phyloP scores from a whole-genome alignment of 2,797 vertebrate species.

The Rhodeus uyekii region DNA sequence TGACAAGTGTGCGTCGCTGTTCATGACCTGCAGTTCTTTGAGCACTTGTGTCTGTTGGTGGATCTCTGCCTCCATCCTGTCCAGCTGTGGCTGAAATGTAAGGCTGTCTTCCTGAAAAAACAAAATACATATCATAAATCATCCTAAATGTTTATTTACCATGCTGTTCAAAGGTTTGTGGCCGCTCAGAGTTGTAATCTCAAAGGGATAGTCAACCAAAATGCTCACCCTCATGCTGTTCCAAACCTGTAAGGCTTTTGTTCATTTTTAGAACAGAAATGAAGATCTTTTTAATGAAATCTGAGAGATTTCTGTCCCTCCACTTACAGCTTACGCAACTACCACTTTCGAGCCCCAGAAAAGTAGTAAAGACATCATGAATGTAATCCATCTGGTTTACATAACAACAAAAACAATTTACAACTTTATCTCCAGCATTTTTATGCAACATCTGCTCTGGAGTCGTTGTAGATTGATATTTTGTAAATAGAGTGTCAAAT shows the following conservation, averaged over 20 bases:
- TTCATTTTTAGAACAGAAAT: neutral
- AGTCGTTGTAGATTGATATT: no score
- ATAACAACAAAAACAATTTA: no score
- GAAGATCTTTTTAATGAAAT: no score
- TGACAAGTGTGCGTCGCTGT: slow-evolving; percentile 73
- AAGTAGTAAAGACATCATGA: neutral
- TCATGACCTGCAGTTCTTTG: slow-evolving; percentile 74
- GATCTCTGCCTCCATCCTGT: slow-evolving; percentile 79
- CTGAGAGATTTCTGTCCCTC: neutral
- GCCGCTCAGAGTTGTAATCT: neutral
- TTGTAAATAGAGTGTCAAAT: neutral
- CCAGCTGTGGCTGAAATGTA: slow-evolving; percentile 77
- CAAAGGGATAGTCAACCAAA: neutral
- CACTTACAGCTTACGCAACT: neutral
- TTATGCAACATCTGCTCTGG: no score
- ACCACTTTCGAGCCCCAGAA: neutral
- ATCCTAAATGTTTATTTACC: neutral
- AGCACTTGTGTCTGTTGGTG: slow-evolving; percentile 75
- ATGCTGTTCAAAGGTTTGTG: neutral
- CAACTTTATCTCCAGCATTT: no score
- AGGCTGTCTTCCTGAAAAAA: slow-evolving; percentile 81
- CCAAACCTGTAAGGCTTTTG: neutral
- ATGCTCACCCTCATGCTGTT: neutral
- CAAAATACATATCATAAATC: neutral
- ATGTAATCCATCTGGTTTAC: neutral